phyloP scores from a whole-genome alignment of 35 echinoderm and acorn worm species.

The Heliocidaris erythrogramma region DNA sequence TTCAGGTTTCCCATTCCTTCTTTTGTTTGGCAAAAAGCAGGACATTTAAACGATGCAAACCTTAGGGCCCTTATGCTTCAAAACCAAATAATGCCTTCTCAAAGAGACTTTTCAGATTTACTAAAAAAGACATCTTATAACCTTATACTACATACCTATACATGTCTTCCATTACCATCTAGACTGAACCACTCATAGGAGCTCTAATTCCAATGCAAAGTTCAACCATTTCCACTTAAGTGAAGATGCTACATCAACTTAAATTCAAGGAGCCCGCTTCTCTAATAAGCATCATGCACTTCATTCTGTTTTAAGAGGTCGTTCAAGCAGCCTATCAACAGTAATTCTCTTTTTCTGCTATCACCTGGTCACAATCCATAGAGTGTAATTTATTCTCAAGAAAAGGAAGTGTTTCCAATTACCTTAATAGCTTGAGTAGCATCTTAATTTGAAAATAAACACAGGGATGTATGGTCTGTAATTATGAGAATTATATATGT shows the following conservation, averaged over 20 bases:
- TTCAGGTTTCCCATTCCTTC: background rate
- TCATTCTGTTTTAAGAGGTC: constrained; percentile 3
- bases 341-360: background rate
- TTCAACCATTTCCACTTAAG: background rate
- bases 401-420: constrained; percentile 15
- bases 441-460: background rate
- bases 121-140: background rate
- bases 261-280: background rate
- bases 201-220: background rate
- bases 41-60: background rate
- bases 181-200: background rate
- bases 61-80: background rate
- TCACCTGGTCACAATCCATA: background rate
- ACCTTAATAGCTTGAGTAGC: background rate
- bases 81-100: background rate
- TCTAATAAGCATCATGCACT: constrained; percentile 11
- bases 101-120: background rate
- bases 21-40: background rate
- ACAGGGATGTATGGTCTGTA: background rate
- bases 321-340: background rate
- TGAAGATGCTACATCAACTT: constrained; percentile 10
- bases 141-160: background rate
- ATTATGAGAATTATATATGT: background rate
- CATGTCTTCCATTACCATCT: background rate
- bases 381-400: background rate